Percentiles rank a stretch among this genome's conserved stretches.
phyloP scores from a whole-genome alignment of 2,888 invertebrate genomes.

The Drosophila histrio region DNA sequence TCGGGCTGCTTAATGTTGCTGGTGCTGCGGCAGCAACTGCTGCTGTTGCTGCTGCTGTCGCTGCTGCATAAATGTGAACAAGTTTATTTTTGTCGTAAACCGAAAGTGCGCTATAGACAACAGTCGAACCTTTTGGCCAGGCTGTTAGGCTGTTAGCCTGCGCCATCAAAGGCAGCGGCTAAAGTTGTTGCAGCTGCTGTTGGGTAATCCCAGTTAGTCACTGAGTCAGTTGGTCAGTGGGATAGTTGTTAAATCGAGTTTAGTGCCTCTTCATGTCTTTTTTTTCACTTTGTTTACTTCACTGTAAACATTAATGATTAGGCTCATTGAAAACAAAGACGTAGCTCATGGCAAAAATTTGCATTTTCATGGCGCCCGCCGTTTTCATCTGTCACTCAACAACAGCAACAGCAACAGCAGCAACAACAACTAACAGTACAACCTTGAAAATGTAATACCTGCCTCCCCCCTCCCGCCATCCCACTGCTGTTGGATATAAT shows the following conservation, averaged over 20 bases:
- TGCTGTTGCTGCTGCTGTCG: slow-evolving; percentile 32
- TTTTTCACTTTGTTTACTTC: slow-evolving; percentile 49
- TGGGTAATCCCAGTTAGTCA: slow-evolving; percentile 61
- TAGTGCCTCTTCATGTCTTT: slow-evolving; percentile 62
- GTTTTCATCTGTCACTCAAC: slow-evolving; percentile 18
- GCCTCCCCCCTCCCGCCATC: slow-evolving; percentile 1
- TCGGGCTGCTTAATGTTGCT: slow-evolving; percentile 47
- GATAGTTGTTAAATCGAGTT: slow-evolving; percentile 50
- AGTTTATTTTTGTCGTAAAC: slow-evolving; percentile 64
- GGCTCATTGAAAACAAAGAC: slow-evolving; percentile 57
- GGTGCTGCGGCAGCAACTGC: slow-evolving; percentile 17
- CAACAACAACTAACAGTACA: slow-evolving; percentile 20
- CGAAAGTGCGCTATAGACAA: slow-evolving; percentile 65
- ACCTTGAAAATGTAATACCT: slow-evolving; percentile 62
- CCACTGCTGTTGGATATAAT: slow-evolving; percentile 34
- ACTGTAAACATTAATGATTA: slow-evolving; percentile 60
- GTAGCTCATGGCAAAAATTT: slow-evolving; percentile 64
- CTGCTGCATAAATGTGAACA: slow-evolving; percentile 59
- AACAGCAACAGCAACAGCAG: slow-evolving; percentile 5
- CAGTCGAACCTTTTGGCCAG: slow-evolving; percentile 67
- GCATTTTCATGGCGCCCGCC: slow-evolving; percentile 66
- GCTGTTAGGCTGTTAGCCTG: slow-evolving; percentile 29
- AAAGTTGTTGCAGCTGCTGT: slow-evolving; percentile 26
- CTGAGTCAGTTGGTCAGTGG: slow-evolving; percentile 30
- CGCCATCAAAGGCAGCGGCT: slow-evolving; percentile 68